Conservation (phyloP, 2,888 invertebrate species). For the Lathronympha strigana region DNA sequence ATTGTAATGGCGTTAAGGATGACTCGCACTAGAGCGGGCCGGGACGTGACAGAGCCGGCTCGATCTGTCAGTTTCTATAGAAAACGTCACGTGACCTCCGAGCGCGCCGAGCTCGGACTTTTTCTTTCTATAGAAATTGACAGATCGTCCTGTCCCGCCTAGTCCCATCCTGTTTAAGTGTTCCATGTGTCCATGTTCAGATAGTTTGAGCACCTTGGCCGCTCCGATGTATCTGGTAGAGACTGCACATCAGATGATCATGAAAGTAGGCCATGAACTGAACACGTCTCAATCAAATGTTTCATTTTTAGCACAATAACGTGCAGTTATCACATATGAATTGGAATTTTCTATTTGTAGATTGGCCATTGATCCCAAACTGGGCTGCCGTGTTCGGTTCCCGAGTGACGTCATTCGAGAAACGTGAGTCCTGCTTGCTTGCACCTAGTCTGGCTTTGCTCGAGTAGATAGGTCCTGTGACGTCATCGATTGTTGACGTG, state of each 20-base stretch:
- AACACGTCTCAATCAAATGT: constrained; percentile 31
- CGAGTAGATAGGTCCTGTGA: constrained; percentile 53
- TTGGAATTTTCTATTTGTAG: constrained; percentile 78
- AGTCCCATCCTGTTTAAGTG: no score
- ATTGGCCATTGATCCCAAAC: constrained; percentile 83
- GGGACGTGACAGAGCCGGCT: no score
- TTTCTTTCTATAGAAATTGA: no score
- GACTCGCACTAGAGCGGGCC: no score
- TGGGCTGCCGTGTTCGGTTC: constrained; percentile 82
- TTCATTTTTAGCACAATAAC: constrained; percentile 32
- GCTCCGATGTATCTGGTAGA: background rate
- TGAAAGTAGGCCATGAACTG: constrained; percentile 35
- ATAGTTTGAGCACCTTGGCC: no score
- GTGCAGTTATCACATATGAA: constrained; percentile 58
- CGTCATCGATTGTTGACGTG: constrained; percentile 50
- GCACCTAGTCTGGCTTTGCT: constrained; percentile 49
- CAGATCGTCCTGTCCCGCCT: no score
- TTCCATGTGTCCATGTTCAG: no score
- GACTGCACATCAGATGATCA: background rate
- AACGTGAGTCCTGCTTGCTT: constrained; percentile 72
- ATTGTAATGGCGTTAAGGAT: no score
- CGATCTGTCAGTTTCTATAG: no score
- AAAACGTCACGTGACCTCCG: no score
- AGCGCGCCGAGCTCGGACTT: no score
- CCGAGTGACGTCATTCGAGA: constrained; percentile 81